A percentile compares a stretch with the other conserved stretches of the same genome.
These are phyloP conservation scores for Zaprionus obscuricornis DNA, from an alignment of 2,888 invertebrate species.

Conservation along the genomic window DNA sequence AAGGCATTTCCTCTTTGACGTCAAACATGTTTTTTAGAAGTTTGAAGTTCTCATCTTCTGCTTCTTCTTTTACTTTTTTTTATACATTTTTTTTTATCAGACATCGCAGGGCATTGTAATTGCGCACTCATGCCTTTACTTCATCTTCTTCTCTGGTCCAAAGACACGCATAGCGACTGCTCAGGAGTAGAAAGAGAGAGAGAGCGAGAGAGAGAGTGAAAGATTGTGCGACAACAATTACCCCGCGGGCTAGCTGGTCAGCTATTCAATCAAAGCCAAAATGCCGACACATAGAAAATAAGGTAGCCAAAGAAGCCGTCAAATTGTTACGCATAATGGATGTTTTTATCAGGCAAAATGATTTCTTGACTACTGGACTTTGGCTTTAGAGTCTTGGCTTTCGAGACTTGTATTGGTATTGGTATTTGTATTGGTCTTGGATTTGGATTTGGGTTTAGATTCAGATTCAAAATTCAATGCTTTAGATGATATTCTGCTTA, in stretches of 20 bases:
- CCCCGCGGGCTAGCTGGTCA: slow-evolving; percentile 64
- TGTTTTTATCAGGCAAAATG: slow-evolving; percentile 79
- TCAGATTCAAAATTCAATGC: too few relatives aligned
- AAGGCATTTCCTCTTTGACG: slow-evolving; percentile 76
- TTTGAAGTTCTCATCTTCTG: slow-evolving; percentile 20
- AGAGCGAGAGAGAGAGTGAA: neutral
- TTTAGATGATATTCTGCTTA: neutral
- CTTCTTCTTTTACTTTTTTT: slow-evolving; percentile 1
- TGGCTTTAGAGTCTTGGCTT: slow-evolving; percentile 15
- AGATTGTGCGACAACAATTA: slow-evolving; percentile 71
- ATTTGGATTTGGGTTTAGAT: slow-evolving; percentile 29
- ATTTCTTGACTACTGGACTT: slow-evolving; percentile 80
- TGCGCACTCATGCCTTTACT: slow-evolving; percentile 67
- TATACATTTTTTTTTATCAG: slow-evolving; percentile 38
- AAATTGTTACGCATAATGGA: slow-evolving; percentile 81
- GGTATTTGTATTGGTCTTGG: neutral
- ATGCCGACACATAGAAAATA: slow-evolving; percentile 54
- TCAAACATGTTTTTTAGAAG: slow-evolving; percentile 57
- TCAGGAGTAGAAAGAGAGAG: neutral
- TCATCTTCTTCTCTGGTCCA: slow-evolving; percentile 25
- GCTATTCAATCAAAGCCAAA: slow-evolving; percentile 71
- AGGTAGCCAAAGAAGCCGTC: slow-evolving; percentile 79
- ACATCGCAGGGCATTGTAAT: slow-evolving; percentile 60
- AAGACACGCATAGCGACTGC: neutral
- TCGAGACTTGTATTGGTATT: neutral